Evolutionary conservation across 2,113 vertebrate species (phyloP).

Genomic region (Saimiri boliviensis): DNA sequence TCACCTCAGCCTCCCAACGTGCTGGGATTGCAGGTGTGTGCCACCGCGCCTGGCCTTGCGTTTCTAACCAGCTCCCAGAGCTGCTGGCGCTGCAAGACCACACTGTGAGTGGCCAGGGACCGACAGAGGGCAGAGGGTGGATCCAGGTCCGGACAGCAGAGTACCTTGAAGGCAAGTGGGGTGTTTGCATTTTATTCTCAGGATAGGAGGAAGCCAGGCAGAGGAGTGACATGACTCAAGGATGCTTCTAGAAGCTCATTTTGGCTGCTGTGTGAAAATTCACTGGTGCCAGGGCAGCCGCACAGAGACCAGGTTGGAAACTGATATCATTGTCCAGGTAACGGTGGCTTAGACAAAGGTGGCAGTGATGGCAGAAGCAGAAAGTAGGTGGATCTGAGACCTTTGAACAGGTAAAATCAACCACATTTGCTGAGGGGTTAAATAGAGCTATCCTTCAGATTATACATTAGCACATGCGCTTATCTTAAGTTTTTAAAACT

Average conservation of each 20-base stretch:
- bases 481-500: background rate
- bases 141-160: background rate
- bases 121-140: background rate
- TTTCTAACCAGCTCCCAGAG: background rate
- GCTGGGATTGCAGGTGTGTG: too few relatives aligned
- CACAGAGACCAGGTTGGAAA: background rate
- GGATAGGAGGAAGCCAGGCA: background rate
- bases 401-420: background rate
- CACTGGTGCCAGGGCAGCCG: background rate
- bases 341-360: background rate
- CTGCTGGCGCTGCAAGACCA: background rate
- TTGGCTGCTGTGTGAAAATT: background rate
- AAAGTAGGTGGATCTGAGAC: background rate
- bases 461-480: background rate
- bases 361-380: background rate
- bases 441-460: background rate
- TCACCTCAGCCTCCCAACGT: too few relatives aligned
- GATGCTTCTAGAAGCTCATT: background rate
- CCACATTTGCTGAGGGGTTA: background rate
- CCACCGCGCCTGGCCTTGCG: too few relatives aligned
- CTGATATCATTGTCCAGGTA: rapidly evolving
- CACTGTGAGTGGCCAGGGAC: background rate
- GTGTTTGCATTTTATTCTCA: background rate
- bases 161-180: rapidly evolving
- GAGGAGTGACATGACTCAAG: background rate